phyloP scores from a whole-genome alignment of 2,113 vertebrate genomes.

The Numenius arquata region DNA sequence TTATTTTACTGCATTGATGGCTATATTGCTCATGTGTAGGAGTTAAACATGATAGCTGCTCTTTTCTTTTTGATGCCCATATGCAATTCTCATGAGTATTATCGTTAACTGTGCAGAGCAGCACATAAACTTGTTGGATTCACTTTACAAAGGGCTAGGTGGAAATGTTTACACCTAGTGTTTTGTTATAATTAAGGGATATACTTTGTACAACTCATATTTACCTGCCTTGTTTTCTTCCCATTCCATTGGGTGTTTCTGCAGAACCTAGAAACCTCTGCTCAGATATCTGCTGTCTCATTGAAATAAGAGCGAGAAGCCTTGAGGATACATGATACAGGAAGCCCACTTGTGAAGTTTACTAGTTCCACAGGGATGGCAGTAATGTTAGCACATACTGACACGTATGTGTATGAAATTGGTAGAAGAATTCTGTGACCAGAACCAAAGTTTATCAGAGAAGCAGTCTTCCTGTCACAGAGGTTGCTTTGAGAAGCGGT shows the following conservation, averaged over 20 bases:
- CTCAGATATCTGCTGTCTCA: not conserved
- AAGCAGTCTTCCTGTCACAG: not conserved
- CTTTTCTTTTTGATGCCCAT: not conserved
- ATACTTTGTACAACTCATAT: not conserved
- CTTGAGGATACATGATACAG: not conserved
- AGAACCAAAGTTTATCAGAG: not conserved
- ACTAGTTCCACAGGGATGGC: not conserved
- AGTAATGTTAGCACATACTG: not conserved
- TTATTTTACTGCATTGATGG: not conserved
- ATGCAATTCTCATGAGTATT: not conserved
- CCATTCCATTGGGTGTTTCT: not conserved
- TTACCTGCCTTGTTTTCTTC: not conserved
- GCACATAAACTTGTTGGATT: not conserved
- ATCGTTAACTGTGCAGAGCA: not conserved
- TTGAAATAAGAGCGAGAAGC: not conserved
- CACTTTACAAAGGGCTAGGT: not conserved
- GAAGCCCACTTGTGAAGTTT: not conserved
- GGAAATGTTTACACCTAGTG: too few relatives aligned
- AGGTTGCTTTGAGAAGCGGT: not conserved
- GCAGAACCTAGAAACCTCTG: not conserved
- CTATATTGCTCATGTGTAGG: not conserved
- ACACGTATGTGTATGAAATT: rapidly evolving
- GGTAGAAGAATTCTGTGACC: not conserved
- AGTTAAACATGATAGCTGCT: not conserved
- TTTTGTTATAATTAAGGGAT: not conserved